Evolutionary conservation across 2,888 invertebrate species (phyloP).

Genomic region (Ellobium chinense): DNA sequence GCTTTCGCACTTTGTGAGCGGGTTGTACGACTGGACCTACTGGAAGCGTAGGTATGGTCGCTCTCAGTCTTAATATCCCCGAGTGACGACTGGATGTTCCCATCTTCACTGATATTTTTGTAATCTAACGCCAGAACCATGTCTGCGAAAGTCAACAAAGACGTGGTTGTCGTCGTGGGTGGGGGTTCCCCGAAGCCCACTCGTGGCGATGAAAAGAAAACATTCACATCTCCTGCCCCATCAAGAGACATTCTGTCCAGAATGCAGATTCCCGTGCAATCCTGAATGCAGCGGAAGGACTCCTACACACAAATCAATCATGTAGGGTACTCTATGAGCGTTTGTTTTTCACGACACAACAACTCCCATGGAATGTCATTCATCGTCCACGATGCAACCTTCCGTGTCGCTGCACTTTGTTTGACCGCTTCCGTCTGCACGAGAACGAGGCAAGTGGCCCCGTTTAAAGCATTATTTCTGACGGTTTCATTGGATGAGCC

Average conservation of each 20-base stretch:
- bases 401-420: conserved; percentile 33
- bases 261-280: not conserved
- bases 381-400: conserved; percentile 48
- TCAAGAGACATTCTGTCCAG: conserved; percentile 39
- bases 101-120: conserved; percentile 11
- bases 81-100: not conserved
- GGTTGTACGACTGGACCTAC: conserved; percentile 21
- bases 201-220: conserved; percentile 43
- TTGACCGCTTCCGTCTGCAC: conserved; percentile 46
- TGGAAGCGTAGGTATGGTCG: conserved; percentile 40
- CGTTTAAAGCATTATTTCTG: not conserved
- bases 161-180: conserved; percentile 20
- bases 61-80: conserved; percentile 13
- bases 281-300: not conserved
- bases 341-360: not conserved
- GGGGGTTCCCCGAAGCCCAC: conserved; percentile 43
- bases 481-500: conserved; percentile 17
- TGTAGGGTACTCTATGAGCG: too few species aligned
- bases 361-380: conserved; percentile 43
- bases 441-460: conserved; percentile 20
- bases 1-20: conserved; percentile 28
- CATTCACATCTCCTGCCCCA: conserved; percentile 36
- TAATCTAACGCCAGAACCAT: conserved; percentile 42
- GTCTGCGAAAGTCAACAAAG: conserved; percentile 46
- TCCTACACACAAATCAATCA: not conserved